Percentiles rank a stretch among this genome's conserved stretches.
Evolutionary conservation across 2,797 vertebrate species (phyloP).

Genomic region (Nannoperca australis): DNA sequence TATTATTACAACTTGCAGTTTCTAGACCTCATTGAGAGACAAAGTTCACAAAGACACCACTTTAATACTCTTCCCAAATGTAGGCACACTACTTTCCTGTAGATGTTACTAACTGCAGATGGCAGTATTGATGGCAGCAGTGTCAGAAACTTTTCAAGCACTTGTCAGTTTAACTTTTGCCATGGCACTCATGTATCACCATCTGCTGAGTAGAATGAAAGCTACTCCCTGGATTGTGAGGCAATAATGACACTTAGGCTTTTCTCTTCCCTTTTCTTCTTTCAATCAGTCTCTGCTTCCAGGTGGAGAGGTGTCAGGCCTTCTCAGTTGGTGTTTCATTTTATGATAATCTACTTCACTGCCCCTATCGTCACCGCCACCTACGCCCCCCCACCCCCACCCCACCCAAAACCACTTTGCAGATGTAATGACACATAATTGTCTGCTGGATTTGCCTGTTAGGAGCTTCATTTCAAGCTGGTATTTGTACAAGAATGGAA

Average conservation of each 20-base stretch:
- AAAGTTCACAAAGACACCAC: not conserved
- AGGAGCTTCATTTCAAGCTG: constrained; percentile 59
- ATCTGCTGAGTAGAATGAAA: constrained; percentile 33
- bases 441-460: constrained; percentile 68
- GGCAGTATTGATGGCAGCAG: constrained; percentile 30
- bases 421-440: constrained; percentile 74
- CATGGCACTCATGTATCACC: constrained; percentile 17
- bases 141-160: constrained; percentile 48
- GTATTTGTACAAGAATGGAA: constrained; percentile 69
- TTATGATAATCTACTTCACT: constrained; percentile 65
- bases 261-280: constrained; percentile 10
- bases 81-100: not conserved
- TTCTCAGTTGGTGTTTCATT: constrained; percentile 63
- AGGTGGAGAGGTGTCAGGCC: constrained; percentile 56
- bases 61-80: not conserved
- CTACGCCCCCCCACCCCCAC: constrained; percentile 41
- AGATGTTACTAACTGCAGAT: constrained; percentile 40
- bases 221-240: constrained; percentile 30
- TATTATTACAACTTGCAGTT: not conserved
- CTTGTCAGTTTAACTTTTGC: constrained; percentile 43
- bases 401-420: constrained; percentile 69
- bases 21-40: not conserved
- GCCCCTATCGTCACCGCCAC: constrained; percentile 33
- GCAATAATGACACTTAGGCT: not conserved
- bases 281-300: constrained; percentile 44